Conservation (phyloP, 2,888 invertebrate genomes). For the Anthophora plumipes region DNA sequence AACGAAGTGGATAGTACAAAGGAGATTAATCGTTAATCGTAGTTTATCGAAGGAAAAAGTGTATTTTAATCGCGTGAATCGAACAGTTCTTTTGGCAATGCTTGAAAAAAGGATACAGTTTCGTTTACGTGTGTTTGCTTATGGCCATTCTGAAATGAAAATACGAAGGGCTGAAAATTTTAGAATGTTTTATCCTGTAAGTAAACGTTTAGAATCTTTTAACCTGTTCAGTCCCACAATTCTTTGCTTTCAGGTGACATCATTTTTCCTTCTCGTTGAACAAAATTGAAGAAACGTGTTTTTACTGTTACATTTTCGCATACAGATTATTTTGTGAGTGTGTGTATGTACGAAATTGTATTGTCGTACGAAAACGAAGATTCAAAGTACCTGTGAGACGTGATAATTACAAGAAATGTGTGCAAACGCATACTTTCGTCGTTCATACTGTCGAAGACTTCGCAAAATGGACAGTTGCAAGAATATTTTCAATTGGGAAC, state of each 20-base stretch:
- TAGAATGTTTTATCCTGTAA: not conserved
- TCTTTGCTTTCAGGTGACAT: too few relatives aligned
- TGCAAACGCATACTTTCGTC: not conserved
- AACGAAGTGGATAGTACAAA: constrained; percentile 37
- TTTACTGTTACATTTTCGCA: too few relatives aligned
- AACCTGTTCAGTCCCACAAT: constrained; percentile 1
- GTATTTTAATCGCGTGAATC: not conserved
- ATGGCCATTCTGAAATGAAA: not conserved
- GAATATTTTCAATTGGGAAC: too few relatives aligned
- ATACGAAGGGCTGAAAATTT: not conserved
- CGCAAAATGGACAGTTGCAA: too few relatives aligned
- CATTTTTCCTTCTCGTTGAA: too few relatives aligned
- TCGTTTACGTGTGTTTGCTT: too few relatives aligned
- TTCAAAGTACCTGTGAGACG: not conserved
- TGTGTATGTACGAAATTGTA: not conserved
- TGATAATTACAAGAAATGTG: not conserved
- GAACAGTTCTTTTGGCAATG: too few relatives aligned
- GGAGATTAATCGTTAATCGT: constrained; percentile 13
- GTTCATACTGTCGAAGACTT: too few relatives aligned
- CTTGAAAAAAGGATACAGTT: too few relatives aligned
- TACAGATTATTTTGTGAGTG: too few relatives aligned
- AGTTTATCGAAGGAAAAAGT: not conserved
- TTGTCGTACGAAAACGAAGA: not conserved
- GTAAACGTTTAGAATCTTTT: not conserved
- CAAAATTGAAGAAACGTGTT: too few relatives aligned